Evolutionary conservation across 2,797 vertebrate genomes (phyloP).

Genomic region (Mareca strepera): DNA sequence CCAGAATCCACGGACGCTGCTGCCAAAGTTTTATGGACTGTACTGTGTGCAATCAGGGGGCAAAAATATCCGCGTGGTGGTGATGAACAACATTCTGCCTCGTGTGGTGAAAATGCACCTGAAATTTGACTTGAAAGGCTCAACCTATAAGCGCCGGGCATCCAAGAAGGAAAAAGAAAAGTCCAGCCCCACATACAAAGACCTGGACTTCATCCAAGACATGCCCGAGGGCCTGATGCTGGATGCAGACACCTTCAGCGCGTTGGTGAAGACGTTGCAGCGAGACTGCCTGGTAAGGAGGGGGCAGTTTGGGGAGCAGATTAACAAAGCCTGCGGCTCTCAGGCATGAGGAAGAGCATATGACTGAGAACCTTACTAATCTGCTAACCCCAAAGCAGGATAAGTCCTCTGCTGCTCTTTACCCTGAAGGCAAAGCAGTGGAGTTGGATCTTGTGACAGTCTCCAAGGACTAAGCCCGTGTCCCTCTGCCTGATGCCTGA

Average conservation of each 20-base stretch:
- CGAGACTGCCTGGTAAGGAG: constrained; percentile 94
- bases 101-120: constrained; percentile 96
- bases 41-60: constrained; percentile 97
- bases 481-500: background rate
- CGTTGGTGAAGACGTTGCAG: constrained; percentile 93
- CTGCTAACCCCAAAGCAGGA: background rate
- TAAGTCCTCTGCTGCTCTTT: background rate
- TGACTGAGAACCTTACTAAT: background rate
- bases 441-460: background rate
- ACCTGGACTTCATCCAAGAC: constrained; percentile 97
- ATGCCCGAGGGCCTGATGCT: constrained; percentile 91
- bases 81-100: constrained; percentile 98
- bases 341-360: accelerated
- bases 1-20: constrained; percentile 95
- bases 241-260: constrained; percentile 92
- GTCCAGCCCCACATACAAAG: constrained; percentile 92
- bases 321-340: background rate
- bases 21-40: constrained; percentile 98
- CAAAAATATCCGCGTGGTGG: constrained; percentile 97
- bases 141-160: constrained; percentile 95
- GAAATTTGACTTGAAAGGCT: constrained; percentile 97
- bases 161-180: constrained; percentile 97
- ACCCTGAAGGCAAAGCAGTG: background rate
- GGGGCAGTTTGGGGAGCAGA: background rate
- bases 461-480: background rate